phyloP scores from a whole-genome alignment of 2,888 invertebrate genomes.

The Agonopterix heracliana region DNA sequence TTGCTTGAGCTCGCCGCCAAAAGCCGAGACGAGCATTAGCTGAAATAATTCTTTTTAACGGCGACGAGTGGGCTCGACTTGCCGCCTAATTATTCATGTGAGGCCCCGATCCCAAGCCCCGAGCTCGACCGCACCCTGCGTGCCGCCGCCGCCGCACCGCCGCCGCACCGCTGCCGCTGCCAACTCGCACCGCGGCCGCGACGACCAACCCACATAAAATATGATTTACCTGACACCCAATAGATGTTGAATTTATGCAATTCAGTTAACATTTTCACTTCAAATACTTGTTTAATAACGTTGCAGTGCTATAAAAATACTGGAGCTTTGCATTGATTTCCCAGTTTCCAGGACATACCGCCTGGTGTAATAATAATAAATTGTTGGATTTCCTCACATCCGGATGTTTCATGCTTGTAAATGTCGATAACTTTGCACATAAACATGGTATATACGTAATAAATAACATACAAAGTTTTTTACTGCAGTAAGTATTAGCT shows the following conservation, averaged over 20 bases:
- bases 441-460: too few relatives aligned
- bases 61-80: slow-evolving; percentile 46
- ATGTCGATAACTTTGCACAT: not conserved
- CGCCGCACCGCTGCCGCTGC: slow-evolving; percentile 3
- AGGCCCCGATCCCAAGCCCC: slow-evolving; percentile 14
- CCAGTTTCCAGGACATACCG: too few relatives aligned
- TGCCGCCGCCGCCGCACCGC: slow-evolving; percentile 14
- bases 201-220: not conserved
- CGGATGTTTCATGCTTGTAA: slow-evolving; percentile 4
- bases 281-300: too few relatives aligned
- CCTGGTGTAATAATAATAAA: slow-evolving; percentile 3
- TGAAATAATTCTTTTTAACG: slow-evolving; percentile 63
- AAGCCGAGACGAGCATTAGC: slow-evolving; percentile 60
- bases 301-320: too few relatives aligned
- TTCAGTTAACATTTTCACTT: too few relatives aligned
- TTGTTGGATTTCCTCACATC: slow-evolving; percentile 4
- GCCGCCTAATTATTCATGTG: slow-evolving; percentile 57
- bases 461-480: too few relatives aligned
- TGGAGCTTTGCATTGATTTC: too few relatives aligned
- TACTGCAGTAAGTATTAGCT: too few relatives aligned
- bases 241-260: too few relatives aligned
- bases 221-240: too few relatives aligned
- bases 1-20: slow-evolving; percentile 56
- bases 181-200: not conserved
- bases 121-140: slow-evolving; percentile 12